These are phyloP conservation scores for Chrysogorgia sp. DNA, from an alignment of 92 coral and sea anemone genomes.

Conservation along the genomic window DNA sequence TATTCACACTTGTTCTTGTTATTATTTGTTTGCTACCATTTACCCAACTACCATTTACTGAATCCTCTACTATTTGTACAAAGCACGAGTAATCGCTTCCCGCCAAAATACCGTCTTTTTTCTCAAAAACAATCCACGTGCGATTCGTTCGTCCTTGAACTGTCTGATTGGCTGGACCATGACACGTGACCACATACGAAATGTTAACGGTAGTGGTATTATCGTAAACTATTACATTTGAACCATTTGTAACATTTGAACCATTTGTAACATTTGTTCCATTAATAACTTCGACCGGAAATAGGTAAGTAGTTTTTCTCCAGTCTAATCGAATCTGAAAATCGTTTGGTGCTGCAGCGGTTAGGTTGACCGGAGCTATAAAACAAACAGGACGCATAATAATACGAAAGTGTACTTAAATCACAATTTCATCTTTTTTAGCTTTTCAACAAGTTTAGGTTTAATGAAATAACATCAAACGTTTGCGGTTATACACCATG, in stretches of 20 bases:
- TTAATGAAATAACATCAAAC: no score
- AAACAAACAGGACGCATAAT: background rate
- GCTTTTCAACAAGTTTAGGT: background rate
- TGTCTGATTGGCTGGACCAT: slow-evolving; percentile 79
- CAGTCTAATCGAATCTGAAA: slow-evolving; percentile 78
- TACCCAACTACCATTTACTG: no score
- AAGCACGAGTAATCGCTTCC: slow-evolving; percentile 92
- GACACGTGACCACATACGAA: slow-evolving; percentile 75
- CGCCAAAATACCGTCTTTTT: slow-evolving; percentile 81
- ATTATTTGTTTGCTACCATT: slow-evolving; percentile 68
- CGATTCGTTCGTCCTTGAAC: slow-evolving; percentile 54
- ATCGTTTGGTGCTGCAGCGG: slow-evolving; percentile 81
- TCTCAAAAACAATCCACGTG: slow-evolving; percentile 61
- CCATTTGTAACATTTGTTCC: slow-evolving; percentile 51
- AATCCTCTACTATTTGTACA: slow-evolving; percentile 77
- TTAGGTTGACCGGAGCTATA: slow-evolving; percentile 78
- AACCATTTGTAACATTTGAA: slow-evolving; percentile 61
- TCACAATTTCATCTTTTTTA: background rate
- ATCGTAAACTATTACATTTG: slow-evolving; percentile 56
- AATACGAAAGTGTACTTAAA: no score
- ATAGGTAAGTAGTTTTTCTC: slow-evolving; percentile 71
- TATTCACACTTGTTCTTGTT: slow-evolving; percentile 76
- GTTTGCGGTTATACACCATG: no score
- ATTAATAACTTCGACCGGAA: slow-evolving; percentile 58
- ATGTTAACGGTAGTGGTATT: slow-evolving; percentile 62